Conservation (phyloP, 2,797 vertebrate species). For the Anguilla marmorata region DNA sequence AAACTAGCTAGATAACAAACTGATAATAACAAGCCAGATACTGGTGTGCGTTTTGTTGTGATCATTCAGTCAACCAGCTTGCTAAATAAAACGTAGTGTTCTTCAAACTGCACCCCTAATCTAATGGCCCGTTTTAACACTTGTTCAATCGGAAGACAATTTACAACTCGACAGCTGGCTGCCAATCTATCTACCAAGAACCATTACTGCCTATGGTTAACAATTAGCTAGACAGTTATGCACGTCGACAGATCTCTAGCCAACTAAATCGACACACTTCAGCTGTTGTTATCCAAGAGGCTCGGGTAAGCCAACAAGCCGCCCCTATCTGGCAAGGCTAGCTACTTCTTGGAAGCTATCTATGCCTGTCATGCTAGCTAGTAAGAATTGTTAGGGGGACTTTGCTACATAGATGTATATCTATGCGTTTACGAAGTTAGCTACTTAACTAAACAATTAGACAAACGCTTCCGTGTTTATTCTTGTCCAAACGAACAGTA, state of each 20-base stretch:
- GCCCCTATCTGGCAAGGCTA: not conserved
- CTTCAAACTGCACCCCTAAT: not conserved
- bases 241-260: not conserved
- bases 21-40: not conserved
- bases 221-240: not conserved
- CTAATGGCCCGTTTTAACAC: not conserved
- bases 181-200: not conserved
- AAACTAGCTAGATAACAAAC: not conserved
- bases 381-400: not conserved
- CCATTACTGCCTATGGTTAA: not conserved
- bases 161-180: not conserved
- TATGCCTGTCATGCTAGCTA: conserved; percentile 1
- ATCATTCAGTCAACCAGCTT: not conserved
- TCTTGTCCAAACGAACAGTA: not conserved
- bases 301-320: not conserved
- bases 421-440: not conserved
- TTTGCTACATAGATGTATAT: not conserved
- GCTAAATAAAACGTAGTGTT: not conserved
- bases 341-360: not conserved
- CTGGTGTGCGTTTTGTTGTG: not conserved
- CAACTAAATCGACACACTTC: not conserved
- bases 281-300: not conserved
- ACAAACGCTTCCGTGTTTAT: not conserved
- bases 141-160: too few species aligned
- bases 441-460: not conserved